Evolutionary conservation across 2,113 vertebrate genomes (phyloP).

Genomic region (Gulo gulo): DNA sequence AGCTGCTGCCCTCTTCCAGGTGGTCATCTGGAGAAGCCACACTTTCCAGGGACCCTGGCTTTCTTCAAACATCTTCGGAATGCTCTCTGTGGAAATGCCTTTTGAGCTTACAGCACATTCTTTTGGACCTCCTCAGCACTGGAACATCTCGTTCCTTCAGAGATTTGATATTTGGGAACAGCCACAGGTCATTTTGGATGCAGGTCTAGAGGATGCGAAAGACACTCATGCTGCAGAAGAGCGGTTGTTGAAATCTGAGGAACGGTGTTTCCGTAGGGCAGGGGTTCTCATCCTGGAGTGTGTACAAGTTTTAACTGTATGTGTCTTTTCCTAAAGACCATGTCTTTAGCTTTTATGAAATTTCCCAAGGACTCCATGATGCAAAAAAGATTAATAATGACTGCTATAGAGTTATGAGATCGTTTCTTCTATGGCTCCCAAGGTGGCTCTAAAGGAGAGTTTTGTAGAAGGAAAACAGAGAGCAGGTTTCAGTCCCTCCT

Average conservation of each 20-base stretch:
- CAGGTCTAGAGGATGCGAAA: not conserved
- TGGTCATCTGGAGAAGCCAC: not conserved
- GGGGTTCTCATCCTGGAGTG: not conserved
- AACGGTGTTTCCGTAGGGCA: not conserved
- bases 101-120: conserved; percentile 14
- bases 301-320: not conserved
- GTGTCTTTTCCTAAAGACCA: not conserved
- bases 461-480: not conserved
- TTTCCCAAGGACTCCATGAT: not conserved
- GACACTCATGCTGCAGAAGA: not conserved
- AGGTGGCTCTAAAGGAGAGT: not conserved
- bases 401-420: not conserved
- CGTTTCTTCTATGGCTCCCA: not conserved
- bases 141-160: conserved; percentile 53
- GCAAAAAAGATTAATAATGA: not conserved
- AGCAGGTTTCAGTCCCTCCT: not conserved
- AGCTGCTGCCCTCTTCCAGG: not conserved
- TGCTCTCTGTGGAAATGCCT: conserved; percentile 42
- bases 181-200: conserved; percentile 31
- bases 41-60: conserved; percentile 1
- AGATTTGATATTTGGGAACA: conserved; percentile 41
- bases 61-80: conserved; percentile 55
- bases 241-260: not conserved
- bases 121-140: conserved; percentile 2
- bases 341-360: not conserved